A percentile compares a stretch with the other conserved stretches of the same genome.
These are phyloP conservation scores for Macrotus californicus DNA, from an alignment of 2,113 vertebrate species.

Conservation along the genomic window DNA sequence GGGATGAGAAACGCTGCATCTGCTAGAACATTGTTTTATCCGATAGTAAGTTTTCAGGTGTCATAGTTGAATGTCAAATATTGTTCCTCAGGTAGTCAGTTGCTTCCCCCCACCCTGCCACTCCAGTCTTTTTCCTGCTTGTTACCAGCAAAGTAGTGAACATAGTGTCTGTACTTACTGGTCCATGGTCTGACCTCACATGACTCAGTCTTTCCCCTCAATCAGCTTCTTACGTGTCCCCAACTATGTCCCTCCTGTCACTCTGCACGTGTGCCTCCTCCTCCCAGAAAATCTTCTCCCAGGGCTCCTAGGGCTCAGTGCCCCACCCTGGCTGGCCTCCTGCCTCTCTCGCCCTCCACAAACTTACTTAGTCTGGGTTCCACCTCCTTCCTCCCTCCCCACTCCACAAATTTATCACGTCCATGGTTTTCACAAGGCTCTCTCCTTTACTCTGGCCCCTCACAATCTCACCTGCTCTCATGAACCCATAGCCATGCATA, in stretches of 20 bases:
- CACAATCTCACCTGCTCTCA: not conserved
- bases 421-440: not conserved
- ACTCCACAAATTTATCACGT: not conserved
- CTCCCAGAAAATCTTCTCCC: no score
- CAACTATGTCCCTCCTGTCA: not conserved
- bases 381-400: not conserved
- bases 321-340: not conserved
- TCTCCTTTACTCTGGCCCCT: not conserved
- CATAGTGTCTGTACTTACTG: not conserved
- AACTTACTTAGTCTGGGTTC: not conserved
- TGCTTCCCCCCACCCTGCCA: not conserved
- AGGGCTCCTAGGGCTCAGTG: rapidly evolving
- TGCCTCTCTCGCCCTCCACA: not conserved
- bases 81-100: not conserved
- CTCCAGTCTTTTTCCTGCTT: not conserved
- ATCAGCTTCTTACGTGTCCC: not conserved
- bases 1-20: not conserved
- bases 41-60: not conserved
- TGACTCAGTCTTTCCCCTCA: not conserved
- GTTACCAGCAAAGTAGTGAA: not conserved
- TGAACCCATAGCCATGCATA: not conserved
- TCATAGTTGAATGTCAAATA: not conserved
- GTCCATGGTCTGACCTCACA: not conserved
- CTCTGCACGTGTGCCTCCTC: not conserved
- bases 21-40: not conserved